These are phyloP conservation scores for Limnothrissa miodon DNA, from an alignment of 2,113 vertebrate species.

Conservation along the genomic window DNA sequence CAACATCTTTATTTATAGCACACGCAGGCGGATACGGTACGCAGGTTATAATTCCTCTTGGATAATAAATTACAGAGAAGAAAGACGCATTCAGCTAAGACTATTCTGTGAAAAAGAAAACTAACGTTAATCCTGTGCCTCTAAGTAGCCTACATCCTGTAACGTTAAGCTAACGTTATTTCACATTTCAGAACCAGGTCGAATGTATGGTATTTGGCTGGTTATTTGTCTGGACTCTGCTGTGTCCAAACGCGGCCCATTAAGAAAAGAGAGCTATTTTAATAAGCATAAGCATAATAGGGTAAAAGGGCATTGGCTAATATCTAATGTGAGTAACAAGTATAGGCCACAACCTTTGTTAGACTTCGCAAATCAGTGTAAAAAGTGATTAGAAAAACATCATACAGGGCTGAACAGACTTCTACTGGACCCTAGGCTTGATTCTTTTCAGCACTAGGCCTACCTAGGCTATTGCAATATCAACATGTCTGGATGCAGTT, in stretches of 20 bases:
- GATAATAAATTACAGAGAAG: background rate
- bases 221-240: background rate
- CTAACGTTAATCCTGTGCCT: background rate
- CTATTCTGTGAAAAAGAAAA: background rate
- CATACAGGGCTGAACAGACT: background rate
- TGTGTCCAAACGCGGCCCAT: background rate
- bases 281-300: background rate
- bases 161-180: background rate
- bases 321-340: background rate
- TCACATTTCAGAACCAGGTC: background rate
- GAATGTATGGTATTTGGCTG: background rate
- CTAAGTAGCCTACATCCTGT: background rate
- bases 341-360: background rate
- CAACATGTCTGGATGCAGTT: background rate
- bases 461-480: background rate
- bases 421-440: background rate
- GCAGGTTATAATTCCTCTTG: background rate
- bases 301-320: background rate
- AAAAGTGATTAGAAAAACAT: background rate
- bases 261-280: background rate
- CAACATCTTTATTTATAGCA: background rate
- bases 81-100: background rate
- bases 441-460: background rate
- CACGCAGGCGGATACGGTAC: background rate
- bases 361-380: background rate